Evolutionary conservation across 1,140 invertebrate species (phyloP).

Genomic region (Conopomorpha cramerella): DNA sequence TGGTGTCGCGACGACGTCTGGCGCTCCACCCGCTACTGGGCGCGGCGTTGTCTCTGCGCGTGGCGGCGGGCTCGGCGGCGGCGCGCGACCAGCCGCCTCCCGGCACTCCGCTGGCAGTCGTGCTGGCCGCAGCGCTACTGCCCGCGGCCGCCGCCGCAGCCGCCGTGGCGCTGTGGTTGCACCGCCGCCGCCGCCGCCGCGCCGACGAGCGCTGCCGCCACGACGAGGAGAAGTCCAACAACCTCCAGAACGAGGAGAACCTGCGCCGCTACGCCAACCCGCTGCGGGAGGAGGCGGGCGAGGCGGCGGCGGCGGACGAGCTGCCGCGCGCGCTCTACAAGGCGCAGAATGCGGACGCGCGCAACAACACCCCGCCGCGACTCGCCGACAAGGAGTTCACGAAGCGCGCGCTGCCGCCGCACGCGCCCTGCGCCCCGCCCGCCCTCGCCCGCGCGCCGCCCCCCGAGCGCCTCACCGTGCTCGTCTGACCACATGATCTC

Average conservation of each 20-base stretch:
- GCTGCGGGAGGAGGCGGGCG: slow-evolving; percentile 51
- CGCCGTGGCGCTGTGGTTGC: slow-evolving; percentile 54
- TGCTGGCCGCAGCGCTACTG: slow-evolving; percentile 65
- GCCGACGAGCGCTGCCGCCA: slow-evolving; percentile 68
- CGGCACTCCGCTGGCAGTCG: slow-evolving; percentile 75
- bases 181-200: slow-evolving; percentile 58
- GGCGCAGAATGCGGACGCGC: slow-evolving; percentile 74
- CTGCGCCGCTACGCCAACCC: slow-evolving; percentile 69
- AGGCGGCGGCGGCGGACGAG: slow-evolving; percentile 51
- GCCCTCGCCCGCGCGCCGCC: slow-evolving; percentile 11
- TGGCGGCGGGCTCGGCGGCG: slow-evolving; percentile 68
- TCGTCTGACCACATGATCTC: slow-evolving; percentile 21
- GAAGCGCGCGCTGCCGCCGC: slow-evolving; percentile 67
- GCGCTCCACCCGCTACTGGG: slow-evolving; percentile 57
- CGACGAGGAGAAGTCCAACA: slow-evolving; percentile 86
- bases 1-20: slow-evolving; percentile 31
- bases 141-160: slow-evolving; percentile 69
- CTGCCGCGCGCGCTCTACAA: slow-evolving; percentile 72
- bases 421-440: slow-evolving; percentile 18
- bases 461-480: slow-evolving; percentile 50
- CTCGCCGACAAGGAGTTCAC: slow-evolving; percentile 79
- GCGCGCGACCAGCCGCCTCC: too few relatives aligned
- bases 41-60: slow-evolving; percentile 73
- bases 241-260: slow-evolving; percentile 89
- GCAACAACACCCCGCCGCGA: slow-evolving; percentile 77